A percentile compares a stretch with the other conserved stretches of the same genome.
phyloP scores from a whole-genome alignment of 1,140 invertebrate genomes.

The Wiebesia pumilae region DNA sequence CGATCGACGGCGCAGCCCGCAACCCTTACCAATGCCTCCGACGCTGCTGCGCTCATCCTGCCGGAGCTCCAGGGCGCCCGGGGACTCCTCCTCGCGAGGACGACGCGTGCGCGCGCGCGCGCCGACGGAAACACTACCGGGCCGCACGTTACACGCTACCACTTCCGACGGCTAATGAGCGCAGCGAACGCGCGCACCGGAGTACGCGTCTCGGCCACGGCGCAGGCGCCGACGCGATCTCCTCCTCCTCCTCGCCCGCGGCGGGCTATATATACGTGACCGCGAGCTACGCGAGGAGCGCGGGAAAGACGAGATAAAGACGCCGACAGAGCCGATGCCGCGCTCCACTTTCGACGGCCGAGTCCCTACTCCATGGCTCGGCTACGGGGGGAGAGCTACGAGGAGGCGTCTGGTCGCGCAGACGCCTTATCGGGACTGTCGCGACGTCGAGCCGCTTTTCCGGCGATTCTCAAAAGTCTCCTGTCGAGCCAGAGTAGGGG shows the following conservation, averaged over 20 bases:
- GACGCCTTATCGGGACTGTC: neutral
- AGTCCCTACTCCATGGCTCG: neutral
- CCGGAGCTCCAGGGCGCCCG: neutral
- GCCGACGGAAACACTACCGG: neutral
- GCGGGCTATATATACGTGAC: neutral
- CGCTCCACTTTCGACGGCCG: neutral
- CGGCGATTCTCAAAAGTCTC: too few species aligned
- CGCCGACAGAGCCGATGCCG: neutral
- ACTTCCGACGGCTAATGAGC: constrained; percentile 33
- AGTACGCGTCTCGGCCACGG: neutral
- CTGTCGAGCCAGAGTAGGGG: too few species aligned
- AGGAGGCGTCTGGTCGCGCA: neutral
- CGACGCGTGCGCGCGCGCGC: neutral
- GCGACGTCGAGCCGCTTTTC: neutral
- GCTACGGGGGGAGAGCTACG: neutral
- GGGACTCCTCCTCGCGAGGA: too few species aligned
- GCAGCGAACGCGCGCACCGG: neutral
- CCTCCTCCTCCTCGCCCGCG: neutral
- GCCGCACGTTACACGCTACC: neutral
- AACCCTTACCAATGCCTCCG: constrained; percentile 31
- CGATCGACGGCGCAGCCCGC: neutral
- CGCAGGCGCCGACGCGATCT: neutral
- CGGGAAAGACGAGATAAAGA: neutral
- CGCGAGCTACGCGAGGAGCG: neutral
- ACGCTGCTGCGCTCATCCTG: neutral